Conservation (phyloP, 1,140 invertebrate species). For the Nebria ingens region DNA sequence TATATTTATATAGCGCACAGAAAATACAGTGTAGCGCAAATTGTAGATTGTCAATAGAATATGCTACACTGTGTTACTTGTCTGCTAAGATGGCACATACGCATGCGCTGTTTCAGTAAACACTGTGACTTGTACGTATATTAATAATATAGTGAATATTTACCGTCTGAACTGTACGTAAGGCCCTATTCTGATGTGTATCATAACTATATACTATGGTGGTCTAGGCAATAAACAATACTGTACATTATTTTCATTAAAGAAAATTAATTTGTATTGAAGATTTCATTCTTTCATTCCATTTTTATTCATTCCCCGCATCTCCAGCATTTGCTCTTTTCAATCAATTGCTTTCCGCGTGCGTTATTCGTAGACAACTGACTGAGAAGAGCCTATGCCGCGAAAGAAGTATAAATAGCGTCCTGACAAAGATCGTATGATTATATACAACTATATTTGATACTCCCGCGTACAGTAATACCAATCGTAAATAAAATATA, state of each 20-base stretch:
- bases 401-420: too few relatives aligned
- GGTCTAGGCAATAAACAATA: slow-evolving; percentile 35
- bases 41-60: slow-evolving; percentile 19
- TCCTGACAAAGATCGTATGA: too few relatives aligned
- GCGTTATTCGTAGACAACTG: too few relatives aligned
- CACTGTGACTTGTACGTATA: slow-evolving; percentile 15
- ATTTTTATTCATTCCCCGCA: too few relatives aligned
- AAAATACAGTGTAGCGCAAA: slow-evolving; percentile 15
- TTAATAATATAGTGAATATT: slow-evolving; percentile 21
- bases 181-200: slow-evolving; percentile 36
- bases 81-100: slow-evolving; percentile 11
- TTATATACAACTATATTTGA: too few relatives aligned
- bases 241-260: slow-evolving; percentile 40
- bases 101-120: not conserved
- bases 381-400: too few relatives aligned
- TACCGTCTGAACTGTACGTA: slow-evolving; percentile 12
- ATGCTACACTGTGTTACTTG: slow-evolving; percentile 7
- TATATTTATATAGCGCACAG: not conserved
- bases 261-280: slow-evolving; percentile 32
- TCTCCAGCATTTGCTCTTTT: too few relatives aligned
- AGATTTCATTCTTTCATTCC: slow-evolving; percentile 15
- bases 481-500: too few relatives aligned
- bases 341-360: too few relatives aligned
- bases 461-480: too few relatives aligned
- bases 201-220: slow-evolving; percentile 28